Evolutionary conservation across 2,888 invertebrate species (phyloP).

Genomic region (Biston stratarius): DNA sequence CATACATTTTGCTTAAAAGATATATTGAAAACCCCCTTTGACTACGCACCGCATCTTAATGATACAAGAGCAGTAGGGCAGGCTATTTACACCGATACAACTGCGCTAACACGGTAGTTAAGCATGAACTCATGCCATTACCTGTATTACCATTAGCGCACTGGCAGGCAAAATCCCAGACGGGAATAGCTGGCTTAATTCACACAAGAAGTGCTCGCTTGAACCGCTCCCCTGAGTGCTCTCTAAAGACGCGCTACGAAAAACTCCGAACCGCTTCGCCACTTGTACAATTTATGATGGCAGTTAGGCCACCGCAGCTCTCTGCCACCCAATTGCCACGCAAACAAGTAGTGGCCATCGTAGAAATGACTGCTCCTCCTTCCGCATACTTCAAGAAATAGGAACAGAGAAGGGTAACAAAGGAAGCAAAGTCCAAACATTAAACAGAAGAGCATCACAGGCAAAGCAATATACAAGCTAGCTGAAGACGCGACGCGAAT

Average conservation of each 20-base stretch:
- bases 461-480: conserved; percentile 62
- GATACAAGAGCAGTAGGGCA: conserved; percentile 23
- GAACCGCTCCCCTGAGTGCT: conserved; percentile 67
- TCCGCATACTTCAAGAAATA: conserved; percentile 40
- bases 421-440: conserved; percentile 52
- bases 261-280: conserved; percentile 67
- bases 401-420: conserved; percentile 49
- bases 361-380: conserved; percentile 46
- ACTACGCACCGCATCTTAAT: conserved; percentile 18
- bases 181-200: conserved; percentile 62
- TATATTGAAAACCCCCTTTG: too few species aligned
- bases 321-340: conserved; percentile 55
- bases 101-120: conserved; percentile 48
- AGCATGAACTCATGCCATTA: conserved; percentile 47
- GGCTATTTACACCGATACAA: conserved; percentile 31
- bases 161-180: conserved; percentile 57
- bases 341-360: conserved; percentile 61
- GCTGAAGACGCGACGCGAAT: conserved; percentile 67
- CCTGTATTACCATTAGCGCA: conserved; percentile 59
- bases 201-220: conserved; percentile 68
- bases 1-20: too few species aligned
- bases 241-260: conserved; percentile 69
- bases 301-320: conserved; percentile 70
- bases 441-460: conserved; percentile 54
- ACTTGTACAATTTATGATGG: conserved; percentile 73